Evolutionary conservation across 2,113 vertebrate species (phyloP).

Genomic region (Hippocampus abdominalis): DNA sequence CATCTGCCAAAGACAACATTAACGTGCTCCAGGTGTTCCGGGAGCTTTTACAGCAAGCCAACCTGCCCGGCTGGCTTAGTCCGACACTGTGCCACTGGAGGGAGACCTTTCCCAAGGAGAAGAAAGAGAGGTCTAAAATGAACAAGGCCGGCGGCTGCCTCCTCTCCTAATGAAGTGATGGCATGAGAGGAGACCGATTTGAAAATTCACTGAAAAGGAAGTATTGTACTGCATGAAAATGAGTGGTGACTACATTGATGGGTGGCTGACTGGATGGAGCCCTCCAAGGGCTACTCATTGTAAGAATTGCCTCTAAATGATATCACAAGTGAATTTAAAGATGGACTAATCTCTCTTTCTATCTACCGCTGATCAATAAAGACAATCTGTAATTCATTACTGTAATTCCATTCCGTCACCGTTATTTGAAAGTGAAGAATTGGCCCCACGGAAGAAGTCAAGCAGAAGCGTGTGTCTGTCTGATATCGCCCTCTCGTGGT

Average conservation of each 20-base stretch:
- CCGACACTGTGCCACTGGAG: constrained; percentile 75
- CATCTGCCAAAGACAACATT: constrained; percentile 85
- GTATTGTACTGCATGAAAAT: too few relatives aligned
- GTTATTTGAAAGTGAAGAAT: not conserved
- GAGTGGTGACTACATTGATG: not conserved
- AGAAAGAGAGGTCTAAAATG: constrained; percentile 72
- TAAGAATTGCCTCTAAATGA: not conserved
- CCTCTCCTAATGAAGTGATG: constrained; percentile 68
- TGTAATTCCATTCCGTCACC: too few relatives aligned
- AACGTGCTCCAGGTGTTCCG: constrained; percentile 85
- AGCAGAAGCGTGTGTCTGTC: not conserved
- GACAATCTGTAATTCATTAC: too few relatives aligned
- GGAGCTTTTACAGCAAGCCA: constrained; percentile 81
- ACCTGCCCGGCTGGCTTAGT: constrained; percentile 78
- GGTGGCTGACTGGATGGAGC: not conserved
- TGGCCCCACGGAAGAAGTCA: not conserved
- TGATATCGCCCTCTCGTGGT: constrained; percentile 54
- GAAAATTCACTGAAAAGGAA: not conserved
- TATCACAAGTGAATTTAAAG: not conserved
- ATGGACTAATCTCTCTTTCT: not conserved
- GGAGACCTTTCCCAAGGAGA: constrained; percentile 81
- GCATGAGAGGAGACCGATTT: too few relatives aligned
- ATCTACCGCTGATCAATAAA: too few relatives aligned
- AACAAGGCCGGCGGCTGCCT: constrained; percentile 88
- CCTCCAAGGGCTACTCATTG: not conserved